Percentiles rank a stretch among this genome's conserved stretches.
Evolutionary conservation across 1,140 invertebrate genomes (phyloP).

Genomic region (Aphidius gifuensis): DNA sequence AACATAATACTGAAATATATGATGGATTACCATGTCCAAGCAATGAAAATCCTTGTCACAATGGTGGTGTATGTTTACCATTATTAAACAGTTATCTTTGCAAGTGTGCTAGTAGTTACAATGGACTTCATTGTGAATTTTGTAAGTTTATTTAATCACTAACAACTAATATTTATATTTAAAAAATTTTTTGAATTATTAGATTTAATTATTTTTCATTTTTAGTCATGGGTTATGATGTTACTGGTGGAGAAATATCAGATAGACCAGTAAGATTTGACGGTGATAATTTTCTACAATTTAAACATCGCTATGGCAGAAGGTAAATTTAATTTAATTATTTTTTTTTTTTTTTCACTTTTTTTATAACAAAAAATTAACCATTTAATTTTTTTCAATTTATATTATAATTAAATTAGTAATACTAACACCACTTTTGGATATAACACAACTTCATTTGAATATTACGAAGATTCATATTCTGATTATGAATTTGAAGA

Average conservation of each 20-base stretch:
- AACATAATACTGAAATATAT: constrained; percentile 61
- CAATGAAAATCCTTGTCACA: constrained; percentile 66
- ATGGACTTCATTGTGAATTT: constrained; percentile 71
- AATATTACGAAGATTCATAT: constrained; percentile 50
- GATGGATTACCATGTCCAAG: constrained; percentile 68
- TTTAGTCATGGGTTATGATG: constrained; percentile 49
- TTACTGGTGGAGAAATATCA: constrained; percentile 50
- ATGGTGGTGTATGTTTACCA: constrained; percentile 75
- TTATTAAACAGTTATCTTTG: constrained; percentile 69
- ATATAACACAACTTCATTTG: constrained; percentile 43
- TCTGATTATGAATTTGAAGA: constrained; percentile 53
- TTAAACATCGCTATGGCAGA: constrained; percentile 59
- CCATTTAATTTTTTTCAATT: constrained; percentile 21
- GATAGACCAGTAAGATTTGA: constrained; percentile 63
- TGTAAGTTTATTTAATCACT: constrained; percentile 53
- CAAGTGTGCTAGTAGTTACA: constrained; percentile 65
- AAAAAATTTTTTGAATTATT: neutral
- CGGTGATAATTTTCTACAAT: constrained; percentile 64
- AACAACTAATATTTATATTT: neutral
- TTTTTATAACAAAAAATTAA: constrained; percentile 33
- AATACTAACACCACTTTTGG: constrained; percentile 50
- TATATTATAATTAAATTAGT: constrained; percentile 34
- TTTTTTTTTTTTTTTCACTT: constrained; percentile 21
- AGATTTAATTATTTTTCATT: constrained; percentile 17
- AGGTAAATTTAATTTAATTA: constrained; percentile 49